Evolutionary conservation across 2,888 invertebrate species (phyloP).

Genomic region (Drosophila testacea): DNA sequence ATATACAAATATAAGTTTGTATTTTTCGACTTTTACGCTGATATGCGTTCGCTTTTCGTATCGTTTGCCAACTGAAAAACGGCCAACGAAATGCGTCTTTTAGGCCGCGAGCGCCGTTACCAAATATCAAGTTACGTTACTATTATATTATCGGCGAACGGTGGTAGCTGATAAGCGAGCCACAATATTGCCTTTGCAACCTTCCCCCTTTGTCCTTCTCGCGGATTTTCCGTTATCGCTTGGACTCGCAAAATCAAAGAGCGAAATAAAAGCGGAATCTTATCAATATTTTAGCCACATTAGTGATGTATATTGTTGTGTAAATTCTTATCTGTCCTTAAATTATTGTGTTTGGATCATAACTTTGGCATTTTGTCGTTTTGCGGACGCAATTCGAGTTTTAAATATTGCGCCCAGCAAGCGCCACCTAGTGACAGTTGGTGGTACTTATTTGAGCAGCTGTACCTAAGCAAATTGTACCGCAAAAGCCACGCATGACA

Average conservation of each 20-base stretch:
- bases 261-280: slow-evolving; percentile 38
- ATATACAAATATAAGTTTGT: neutral
- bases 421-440: slow-evolving; percentile 34
- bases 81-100: slow-evolving; percentile 28
- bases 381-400: neutral
- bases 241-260: slow-evolving; percentile 26
- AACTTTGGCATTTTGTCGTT: neutral
- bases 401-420: slow-evolving; percentile 31
- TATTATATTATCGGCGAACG: slow-evolving; percentile 59
- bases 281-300: slow-evolving; percentile 61
- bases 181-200: slow-evolving; percentile 45
- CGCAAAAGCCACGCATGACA: neutral
- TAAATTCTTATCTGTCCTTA: slow-evolving; percentile 40
- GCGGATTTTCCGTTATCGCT: slow-evolving; percentile 5
- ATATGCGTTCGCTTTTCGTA: slow-evolving; percentile 73
- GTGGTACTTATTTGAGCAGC: neutral
- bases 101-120: slow-evolving; percentile 44
- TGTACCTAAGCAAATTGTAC: slow-evolving; percentile 14
- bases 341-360: slow-evolving; percentile 25
- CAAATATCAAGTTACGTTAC: slow-evolving; percentile 57
- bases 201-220: neutral
- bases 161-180: slow-evolving; percentile 55
- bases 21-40: slow-evolving; percentile 49
- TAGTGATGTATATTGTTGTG: slow-evolving; percentile 57
- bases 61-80: slow-evolving; percentile 71